Evolutionary conservation across 2,113 vertebrate species (phyloP).

Genomic region (Nansenia antarctica): DNA sequence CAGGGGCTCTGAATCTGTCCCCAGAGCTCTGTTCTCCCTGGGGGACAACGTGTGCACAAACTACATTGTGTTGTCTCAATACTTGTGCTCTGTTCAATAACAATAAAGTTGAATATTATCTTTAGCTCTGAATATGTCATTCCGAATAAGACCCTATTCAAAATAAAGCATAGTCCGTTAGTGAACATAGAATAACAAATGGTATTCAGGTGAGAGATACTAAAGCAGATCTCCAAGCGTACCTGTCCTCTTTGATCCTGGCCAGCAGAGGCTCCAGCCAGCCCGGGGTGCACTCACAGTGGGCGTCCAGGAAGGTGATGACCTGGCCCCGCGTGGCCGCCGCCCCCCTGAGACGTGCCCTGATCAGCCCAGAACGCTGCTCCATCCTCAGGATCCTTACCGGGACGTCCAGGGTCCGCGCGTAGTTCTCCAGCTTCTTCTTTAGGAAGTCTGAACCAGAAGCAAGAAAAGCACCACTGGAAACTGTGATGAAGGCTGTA

Average conservation of each 20-base stretch:
- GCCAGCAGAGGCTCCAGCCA: constrained; percentile 95
- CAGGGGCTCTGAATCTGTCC: too few species aligned
- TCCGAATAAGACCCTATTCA: too few species aligned
- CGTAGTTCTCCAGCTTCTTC: constrained; percentile 86
- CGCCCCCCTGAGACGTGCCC: constrained; percentile 90
- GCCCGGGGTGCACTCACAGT: constrained; percentile 93
- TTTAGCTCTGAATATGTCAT: too few species aligned
- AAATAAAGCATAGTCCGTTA: too few species aligned
- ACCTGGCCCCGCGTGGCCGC: constrained; percentile 89
- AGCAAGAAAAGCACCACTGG: not conserved
- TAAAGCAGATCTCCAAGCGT: not conserved
- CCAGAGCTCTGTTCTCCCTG: too few species aligned
- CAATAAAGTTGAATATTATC: too few species aligned
- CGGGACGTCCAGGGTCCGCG: constrained; percentile 82
- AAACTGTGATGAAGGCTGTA: too few species aligned
- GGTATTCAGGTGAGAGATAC: too few species aligned
- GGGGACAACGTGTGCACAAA: too few species aligned
- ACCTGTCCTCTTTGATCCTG: constrained; percentile 88
- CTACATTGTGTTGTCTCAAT: too few species aligned
- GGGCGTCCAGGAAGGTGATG: constrained; percentile 95
- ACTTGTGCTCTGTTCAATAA: too few species aligned
- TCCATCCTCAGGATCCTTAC: constrained; percentile 91
- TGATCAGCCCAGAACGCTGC: constrained; percentile 92
- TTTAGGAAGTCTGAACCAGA: constrained; percentile 86
- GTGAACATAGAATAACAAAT: too few species aligned